Base-by-base conservation (phyloP, 2,113 vertebrate species). In the Dipodomys spectabilis region DNA sequence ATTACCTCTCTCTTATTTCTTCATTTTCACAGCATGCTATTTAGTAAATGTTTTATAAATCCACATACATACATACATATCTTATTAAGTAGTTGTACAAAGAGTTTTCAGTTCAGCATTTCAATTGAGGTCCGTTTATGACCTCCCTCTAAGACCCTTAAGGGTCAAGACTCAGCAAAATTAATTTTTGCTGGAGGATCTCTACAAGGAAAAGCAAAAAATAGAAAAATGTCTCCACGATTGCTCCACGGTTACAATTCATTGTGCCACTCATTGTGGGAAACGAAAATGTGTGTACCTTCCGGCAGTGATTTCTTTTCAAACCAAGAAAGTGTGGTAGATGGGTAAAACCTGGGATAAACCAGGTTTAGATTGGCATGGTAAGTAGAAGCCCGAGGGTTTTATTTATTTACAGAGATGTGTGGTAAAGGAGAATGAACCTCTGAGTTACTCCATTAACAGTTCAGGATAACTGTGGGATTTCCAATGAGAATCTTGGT, bases 401-500 rank as follows among this genome's bases (percentile, higher is more conserved):
- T 89, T 73, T 27, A 65, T n/a, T 39, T 78, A 72, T 39, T 85
- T 27, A 60, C 30, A 65, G 62, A 82, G 74, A 12, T 13, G 12
- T 71, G 7, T 72, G 30, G 73, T 27, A 69, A 88, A 62, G 15
- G 74, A 32, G 62, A 83, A 18, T 7, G 64, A 8, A 22, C 49
- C 15, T 73, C 68, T 84, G 35, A 91, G 84, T 91, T 39, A 27
- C 20, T 25, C 57, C 62, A 44, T 82, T 91, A 77, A 49, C 74
- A 57, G 2, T 67, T 30, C 32, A 25, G 22, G 60, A 15, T 27
- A 71, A 65, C 69, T 72, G 73, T 82, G 73, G 81, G 64, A 80
- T 83, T 95, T 91, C 78, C 87, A 84, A 74, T 80, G 78, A 84
- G 77, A 91, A 71, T 74, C 67, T 20, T 28, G 20, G 64, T 65